Evolutionary conservation across 2,888 invertebrate species (phyloP).

Genomic region (Drosophila greeni): DNA sequence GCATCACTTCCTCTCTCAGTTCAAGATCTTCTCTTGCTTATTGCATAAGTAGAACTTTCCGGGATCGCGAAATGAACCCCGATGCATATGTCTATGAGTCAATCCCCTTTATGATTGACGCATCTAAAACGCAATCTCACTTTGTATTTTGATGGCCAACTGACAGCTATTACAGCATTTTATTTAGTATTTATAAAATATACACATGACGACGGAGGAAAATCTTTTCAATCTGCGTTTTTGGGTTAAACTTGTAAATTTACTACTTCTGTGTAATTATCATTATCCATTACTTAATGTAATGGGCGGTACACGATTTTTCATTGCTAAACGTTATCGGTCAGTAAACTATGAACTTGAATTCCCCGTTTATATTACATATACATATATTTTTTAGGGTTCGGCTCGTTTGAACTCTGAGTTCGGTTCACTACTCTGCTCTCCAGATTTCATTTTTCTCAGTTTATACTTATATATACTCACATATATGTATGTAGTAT

Average conservation of each 20-base stretch:
- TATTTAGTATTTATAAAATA: slow-evolving; percentile 3
- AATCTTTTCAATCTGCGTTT: background rate
- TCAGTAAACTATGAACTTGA: slow-evolving; percentile 73
- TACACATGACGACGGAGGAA: background rate
- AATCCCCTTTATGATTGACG: slow-evolving; percentile 6
- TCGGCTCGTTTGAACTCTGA: slow-evolving; percentile 4
- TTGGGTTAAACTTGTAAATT: background rate
- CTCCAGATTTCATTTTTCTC: background rate
- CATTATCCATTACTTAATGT: slow-evolving; percentile 1
- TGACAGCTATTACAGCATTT: slow-evolving; percentile 32
- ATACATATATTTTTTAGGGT: slow-evolving; percentile 8
- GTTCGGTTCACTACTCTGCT: slow-evolving; percentile 23
- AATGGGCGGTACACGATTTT: slow-evolving; percentile 23
- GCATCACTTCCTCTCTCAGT: slow-evolving; percentile 26
- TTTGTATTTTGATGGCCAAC: slow-evolving; percentile 22
- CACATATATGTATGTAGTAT: background rate
- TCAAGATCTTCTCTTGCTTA: slow-evolving; percentile 18
- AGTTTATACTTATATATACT: background rate
- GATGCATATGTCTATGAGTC: slow-evolving; percentile 13
- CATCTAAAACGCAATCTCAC: slow-evolving; percentile 15
- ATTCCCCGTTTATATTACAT: slow-evolving; percentile 29
- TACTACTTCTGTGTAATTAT: slow-evolving; percentile 17
- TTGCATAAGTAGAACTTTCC: slow-evolving; percentile 31
- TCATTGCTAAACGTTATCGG: slow-evolving; percentile 60
- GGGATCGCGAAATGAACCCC: background rate